phyloP scores from a whole-genome alignment of 1,140 invertebrate genomes.

The Melitaea cinxia region DNA sequence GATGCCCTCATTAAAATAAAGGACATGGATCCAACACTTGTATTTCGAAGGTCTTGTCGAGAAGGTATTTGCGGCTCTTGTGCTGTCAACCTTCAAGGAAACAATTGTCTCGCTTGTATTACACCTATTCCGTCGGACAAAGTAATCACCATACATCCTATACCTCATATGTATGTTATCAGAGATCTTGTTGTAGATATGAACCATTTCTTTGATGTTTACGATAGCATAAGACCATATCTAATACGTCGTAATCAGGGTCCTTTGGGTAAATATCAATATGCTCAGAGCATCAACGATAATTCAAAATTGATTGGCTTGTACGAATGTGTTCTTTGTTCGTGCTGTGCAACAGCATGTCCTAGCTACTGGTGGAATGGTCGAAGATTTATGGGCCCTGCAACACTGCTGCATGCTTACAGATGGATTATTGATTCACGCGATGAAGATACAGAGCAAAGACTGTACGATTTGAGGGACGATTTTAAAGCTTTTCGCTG shows the following conservation, averaged over 20 bases:
- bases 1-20: constrained; percentile 95
- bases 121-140: constrained; percentile 79
- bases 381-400: constrained; percentile 67
- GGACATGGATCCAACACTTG: constrained; percentile 91
- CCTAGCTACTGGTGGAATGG: constrained; percentile 94
- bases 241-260: constrained; percentile 87
- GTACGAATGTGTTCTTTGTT: constrained; percentile 93
- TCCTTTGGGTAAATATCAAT: constrained; percentile 80
- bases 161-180: constrained; percentile 96
- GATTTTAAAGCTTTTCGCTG: constrained; percentile 89
- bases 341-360: constrained; percentile 93
- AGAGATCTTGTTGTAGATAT: constrained; percentile 95
- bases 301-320: constrained; percentile 89
- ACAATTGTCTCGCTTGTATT: constrained; percentile 93
- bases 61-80: constrained; percentile 97
- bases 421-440: constrained; percentile 91
- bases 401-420: constrained; percentile 75
- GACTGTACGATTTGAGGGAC: constrained; percentile 86
- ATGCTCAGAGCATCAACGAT: constrained; percentile 86
- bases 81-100: constrained; percentile 93
- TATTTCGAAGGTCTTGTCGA: constrained; percentile 91
- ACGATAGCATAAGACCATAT: constrained; percentile 93
- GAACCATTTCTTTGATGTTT: constrained; percentile 93
- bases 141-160: constrained; percentile 89
- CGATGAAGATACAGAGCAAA: constrained; percentile 85